These are phyloP conservation scores for Biston stratarius DNA, from an alignment of 2,888 invertebrate genomes.

Conservation along the genomic window DNA sequence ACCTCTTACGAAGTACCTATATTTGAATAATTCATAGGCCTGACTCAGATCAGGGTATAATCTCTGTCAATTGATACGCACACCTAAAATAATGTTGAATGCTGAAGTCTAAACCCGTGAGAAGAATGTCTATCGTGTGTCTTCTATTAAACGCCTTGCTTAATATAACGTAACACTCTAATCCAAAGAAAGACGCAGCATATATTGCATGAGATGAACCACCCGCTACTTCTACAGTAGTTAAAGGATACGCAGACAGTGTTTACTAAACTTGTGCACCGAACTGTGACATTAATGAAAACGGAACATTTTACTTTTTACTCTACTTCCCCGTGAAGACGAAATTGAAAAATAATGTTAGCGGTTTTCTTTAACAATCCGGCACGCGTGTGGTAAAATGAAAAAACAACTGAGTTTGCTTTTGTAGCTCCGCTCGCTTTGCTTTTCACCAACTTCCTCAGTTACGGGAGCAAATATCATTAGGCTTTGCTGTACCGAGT, in stretches of 20 bases:
- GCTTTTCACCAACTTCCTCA: conserved; percentile 56
- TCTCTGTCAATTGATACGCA: conserved; percentile 23
- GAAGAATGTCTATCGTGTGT: conserved; percentile 19
- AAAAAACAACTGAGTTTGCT: conserved; percentile 54
- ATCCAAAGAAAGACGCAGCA: conserved; percentile 15
- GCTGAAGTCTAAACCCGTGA: conserved; percentile 31
- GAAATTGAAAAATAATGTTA: conserved; percentile 65
- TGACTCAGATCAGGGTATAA: conserved; percentile 18
- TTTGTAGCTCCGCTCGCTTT: conserved; percentile 47
- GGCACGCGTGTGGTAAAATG: conserved; percentile 56
- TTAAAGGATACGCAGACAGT: conserved; percentile 29
- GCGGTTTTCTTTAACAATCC: conserved; percentile 51
- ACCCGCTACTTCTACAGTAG: conserved; percentile 19
- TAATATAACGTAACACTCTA: conserved; percentile 29
- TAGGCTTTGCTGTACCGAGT: conserved; percentile 46
- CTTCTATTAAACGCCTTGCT: conserved; percentile 21
- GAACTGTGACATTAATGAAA: conserved; percentile 39
- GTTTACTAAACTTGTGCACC: conserved; percentile 41
- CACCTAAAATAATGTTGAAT: conserved; percentile 14
- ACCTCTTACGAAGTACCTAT: neutral
- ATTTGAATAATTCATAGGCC: conserved; percentile 26
- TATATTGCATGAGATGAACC: conserved; percentile 18
- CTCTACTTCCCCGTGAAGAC: conserved; percentile 48
- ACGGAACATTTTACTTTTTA: conserved; percentile 21
- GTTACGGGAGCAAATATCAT: conserved; percentile 65